Evolutionary conservation across 35 echinoderm and acorn worm genomes (phyloP).

Genomic region (Lytechinus variegatus): DNA sequence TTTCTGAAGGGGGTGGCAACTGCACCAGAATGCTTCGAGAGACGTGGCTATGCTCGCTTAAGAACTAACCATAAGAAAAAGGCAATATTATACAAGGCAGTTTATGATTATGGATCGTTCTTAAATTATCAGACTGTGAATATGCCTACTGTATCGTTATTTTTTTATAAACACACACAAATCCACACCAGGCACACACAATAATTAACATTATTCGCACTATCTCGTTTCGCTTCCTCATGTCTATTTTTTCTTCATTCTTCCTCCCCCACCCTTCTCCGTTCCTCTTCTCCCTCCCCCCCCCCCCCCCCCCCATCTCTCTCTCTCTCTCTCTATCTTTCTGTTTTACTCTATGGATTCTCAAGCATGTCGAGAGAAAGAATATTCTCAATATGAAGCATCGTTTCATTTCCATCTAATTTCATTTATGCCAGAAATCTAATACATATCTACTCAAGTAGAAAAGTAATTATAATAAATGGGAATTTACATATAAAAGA

Average conservation of each 20-base stretch:
- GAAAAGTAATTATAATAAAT: too few relatives aligned
- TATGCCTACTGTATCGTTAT: too few relatives aligned
- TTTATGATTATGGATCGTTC: too few relatives aligned
- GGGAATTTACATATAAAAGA: too few relatives aligned
- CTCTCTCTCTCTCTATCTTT: neutral
- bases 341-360: neutral
- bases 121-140: too few relatives aligned
- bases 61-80: neutral
- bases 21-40: too few relatives aligned
- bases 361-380: neutral
- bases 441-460: too few relatives aligned
- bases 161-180: too few relatives aligned
- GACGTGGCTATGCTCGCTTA: too few relatives aligned
- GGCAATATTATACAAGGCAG: neutral
- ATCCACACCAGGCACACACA: too few relatives aligned
- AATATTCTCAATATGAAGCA: neutral
- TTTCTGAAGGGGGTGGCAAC: neutral
- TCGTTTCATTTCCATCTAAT: neutral
- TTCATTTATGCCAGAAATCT: too few relatives aligned
- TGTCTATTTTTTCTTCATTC: neutral
- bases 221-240: neutral
- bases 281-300: neutral
- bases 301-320: neutral
- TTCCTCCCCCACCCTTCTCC: neutral
- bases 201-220: neutral